Evolutionary conservation across 2,888 invertebrate species (phyloP).

Genomic region (Dexiosoma caninum): DNA sequence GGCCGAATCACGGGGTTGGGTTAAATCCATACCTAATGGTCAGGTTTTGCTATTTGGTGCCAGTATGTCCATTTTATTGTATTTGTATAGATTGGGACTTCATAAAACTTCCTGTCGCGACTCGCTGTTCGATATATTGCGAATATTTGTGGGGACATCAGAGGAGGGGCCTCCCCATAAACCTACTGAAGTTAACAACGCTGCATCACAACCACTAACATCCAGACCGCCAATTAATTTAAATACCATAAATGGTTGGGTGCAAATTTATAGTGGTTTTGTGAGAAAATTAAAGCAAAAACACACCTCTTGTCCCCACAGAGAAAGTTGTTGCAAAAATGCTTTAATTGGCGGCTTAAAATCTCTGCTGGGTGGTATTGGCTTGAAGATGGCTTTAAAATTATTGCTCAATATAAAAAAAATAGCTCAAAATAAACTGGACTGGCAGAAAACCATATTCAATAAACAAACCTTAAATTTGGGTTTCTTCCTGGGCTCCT

Average conservation of each 20-base stretch:
- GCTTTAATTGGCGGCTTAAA: conserved; percentile 79
- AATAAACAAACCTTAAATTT: conserved; percentile 81
- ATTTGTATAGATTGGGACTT: conserved; percentile 80
- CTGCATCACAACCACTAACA: neutral
- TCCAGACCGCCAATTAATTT: conserved; percentile 67
- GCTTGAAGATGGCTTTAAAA: conserved; percentile 81
- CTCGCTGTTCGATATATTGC: conserved; percentile 81
- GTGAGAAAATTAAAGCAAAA: conserved; percentile 78
- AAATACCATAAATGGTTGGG: conserved; percentile 67
- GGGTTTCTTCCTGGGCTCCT: conserved; percentile 84
- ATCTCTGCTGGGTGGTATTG: conserved; percentile 82
- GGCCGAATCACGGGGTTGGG: conserved; percentile 82
- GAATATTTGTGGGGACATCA: conserved; percentile 82
- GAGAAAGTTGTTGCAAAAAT: conserved; percentile 81
- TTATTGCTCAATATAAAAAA: conserved; percentile 80
- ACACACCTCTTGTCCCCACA: conserved; percentile 81
- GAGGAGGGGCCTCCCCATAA: conserved; percentile 79
- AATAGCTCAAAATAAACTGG: conserved; percentile 79
- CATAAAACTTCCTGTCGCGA: conserved; percentile 78
- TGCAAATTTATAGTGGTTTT: conserved; percentile 71
- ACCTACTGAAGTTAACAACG: neutral
- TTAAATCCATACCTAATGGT: conserved; percentile 81
- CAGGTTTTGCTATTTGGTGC: conserved; percentile 83
- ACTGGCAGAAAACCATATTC: conserved; percentile 79
- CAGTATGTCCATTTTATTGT: conserved; percentile 81